A percentile compares a stretch with the other conserved stretches of the same genome.
Evolutionary conservation across 1,140 invertebrate genomes (phyloP).

Genomic region (Leptinotarsa texana): DNA sequence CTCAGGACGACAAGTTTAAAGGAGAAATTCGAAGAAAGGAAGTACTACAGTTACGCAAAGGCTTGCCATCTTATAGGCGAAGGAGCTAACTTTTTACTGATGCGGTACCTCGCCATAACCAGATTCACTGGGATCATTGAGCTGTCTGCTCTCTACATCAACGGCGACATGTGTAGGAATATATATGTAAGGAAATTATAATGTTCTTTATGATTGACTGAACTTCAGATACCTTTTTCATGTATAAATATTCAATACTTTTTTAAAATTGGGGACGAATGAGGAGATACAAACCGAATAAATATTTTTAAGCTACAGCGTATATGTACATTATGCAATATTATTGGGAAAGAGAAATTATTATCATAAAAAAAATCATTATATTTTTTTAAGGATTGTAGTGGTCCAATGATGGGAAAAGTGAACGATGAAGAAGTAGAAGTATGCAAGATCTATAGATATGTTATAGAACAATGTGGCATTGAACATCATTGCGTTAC

Average conservation of each 20-base stretch:
- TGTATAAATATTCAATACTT: too few species aligned
- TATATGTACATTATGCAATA: too few species aligned
- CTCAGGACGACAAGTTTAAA: constrained; percentile 52
- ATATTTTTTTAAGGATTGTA: constrained; percentile 43
- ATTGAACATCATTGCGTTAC: constrained; percentile 57
- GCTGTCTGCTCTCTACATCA: constrained; percentile 61
- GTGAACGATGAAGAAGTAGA: constrained; percentile 58
- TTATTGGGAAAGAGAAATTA: not conserved
- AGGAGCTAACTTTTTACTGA: constrained; percentile 63
- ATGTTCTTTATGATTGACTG: too few species aligned
- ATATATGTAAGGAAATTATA: constrained; percentile 59
- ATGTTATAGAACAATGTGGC: constrained; percentile 60
- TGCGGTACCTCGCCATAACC: constrained; percentile 62
- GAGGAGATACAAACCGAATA: too few species aligned
- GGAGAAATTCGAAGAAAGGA: constrained; percentile 56
- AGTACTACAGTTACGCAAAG: constrained; percentile 58
- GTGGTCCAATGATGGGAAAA: constrained; percentile 56
- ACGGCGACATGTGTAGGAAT: constrained; percentile 62
- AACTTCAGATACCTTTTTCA: too few species aligned
- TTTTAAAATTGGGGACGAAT: too few species aligned
- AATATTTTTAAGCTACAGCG: not conserved
- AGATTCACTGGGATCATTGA: constrained; percentile 61
- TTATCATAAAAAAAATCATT: not conserved
- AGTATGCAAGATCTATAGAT: constrained; percentile 60
- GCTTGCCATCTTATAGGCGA: constrained; percentile 61